These are phyloP conservation scores for Gymnarchus niloticus DNA, from an alignment of 2,113 vertebrate genomes.

Conservation along the genomic window DNA sequence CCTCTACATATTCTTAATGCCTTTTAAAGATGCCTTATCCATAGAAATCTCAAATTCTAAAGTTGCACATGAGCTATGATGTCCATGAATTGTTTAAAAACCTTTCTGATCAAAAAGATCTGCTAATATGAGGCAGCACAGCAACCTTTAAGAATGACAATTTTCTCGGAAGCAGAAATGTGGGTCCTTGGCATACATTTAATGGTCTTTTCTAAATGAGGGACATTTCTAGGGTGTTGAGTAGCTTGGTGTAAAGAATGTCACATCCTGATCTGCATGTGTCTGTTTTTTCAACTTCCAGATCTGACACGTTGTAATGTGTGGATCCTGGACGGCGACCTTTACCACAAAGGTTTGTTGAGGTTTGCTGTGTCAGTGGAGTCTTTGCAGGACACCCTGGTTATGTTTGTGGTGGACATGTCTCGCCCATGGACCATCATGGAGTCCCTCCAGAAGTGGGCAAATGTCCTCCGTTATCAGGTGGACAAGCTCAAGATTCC, in stretches of 20 bases:
- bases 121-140: neutral
- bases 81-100: neutral
- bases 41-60: neutral
- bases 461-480: constrained; percentile 90
- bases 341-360: constrained; percentile 92
- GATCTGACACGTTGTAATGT: constrained; percentile 93
- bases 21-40: neutral
- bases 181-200: neutral
- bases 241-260: neutral
- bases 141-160: neutral
- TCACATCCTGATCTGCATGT: neutral
- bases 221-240: neutral
- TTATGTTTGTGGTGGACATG: constrained; percentile 92
- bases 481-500: constrained; percentile 93
- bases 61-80: neutral
- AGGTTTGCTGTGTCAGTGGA: constrained; percentile 86
- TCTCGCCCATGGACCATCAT: constrained; percentile 94
- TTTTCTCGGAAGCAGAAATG: neutral
- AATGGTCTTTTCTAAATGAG: neutral
- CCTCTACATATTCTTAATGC: neutral
- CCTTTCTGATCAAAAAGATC: neutral
- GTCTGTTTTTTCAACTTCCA: constrained; percentile 38
- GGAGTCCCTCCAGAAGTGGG: constrained; percentile 97
- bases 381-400: constrained; percentile 78
- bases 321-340: constrained; percentile 95